Evolutionary conservation across 2,113 vertebrate genomes (phyloP), one percentile per base, ranked within the genome.

Genomic region (Sprattus sprattus): DNA sequence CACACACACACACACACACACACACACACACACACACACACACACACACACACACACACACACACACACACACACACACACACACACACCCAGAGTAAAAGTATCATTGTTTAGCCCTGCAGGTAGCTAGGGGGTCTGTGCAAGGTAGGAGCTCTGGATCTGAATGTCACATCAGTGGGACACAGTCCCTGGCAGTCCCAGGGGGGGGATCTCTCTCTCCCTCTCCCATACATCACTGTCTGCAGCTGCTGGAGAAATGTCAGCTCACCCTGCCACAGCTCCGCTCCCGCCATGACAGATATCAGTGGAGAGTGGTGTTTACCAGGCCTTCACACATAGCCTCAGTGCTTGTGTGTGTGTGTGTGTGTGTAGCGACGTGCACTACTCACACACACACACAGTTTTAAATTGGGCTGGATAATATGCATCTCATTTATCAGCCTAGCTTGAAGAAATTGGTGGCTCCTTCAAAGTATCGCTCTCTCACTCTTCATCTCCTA

Each of bases 231-330:
- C 15, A 6, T 16, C 71, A 39, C 71, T 78, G 28, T 78, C 71
- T 78, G 71, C 71, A 78, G 11, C 25, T 78, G 28, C 71, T 39
- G 10, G 25, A 71, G 64, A 78, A 78, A 78, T 78, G 71, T 78
- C 71, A 78, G 71, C 28, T 15, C 32, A 78, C 28, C 71, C 3
- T 16, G 28, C 25, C 71, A 44, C n/a, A 9, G 64, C 9, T 22
- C 71, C 16, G 71, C 71, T 78, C 32, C 25, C 39, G 71, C 11
- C 39, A 3, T 71, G 28, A 78, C 28, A 78, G 28, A 71, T 71
- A 39, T 78, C 13, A 32, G 71, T 13, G 28, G 13, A 15, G 71
- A 15, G 25, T 13, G 4, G 28, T 78, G 71, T 78, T 78, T 78
- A 15, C 25, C 15, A 4, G 28, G 11, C 28, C n/a, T 6, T 64